Percentiles rank a stretch among this genome's conserved stretches.
phyloP scores from a whole-genome alignment of 2,113 vertebrate genomes.

The Periophthalmodon schlosseri region DNA sequence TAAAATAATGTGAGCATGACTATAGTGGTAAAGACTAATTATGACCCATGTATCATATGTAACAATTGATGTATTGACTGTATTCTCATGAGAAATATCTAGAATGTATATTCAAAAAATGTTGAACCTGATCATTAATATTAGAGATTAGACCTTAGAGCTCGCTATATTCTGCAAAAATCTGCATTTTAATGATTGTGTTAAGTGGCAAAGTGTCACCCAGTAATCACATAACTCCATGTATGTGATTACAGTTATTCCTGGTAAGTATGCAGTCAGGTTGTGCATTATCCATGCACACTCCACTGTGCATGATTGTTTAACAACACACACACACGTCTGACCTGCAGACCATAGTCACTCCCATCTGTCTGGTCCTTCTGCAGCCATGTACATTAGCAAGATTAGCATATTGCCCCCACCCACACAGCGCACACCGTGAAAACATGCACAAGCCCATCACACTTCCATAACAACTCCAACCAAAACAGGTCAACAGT shows the following conservation, averaged over 20 bases:
- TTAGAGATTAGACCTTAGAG: no score
- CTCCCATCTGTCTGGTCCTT: not conserved
- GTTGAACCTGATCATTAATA: no score
- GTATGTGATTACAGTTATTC: not conserved
- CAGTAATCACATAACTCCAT: no score
- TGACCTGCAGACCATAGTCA: conserved; percentile 8
- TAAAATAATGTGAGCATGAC: no score
- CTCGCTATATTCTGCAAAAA: no score
- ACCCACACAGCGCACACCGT: not conserved
- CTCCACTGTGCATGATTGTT: not conserved
- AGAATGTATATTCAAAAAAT: no score
- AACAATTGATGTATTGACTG: no score
- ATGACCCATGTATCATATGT: no score
- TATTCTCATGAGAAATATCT: no score
- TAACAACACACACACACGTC: not conserved
- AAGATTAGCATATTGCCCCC: conserved; percentile 2
- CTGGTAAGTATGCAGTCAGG: not conserved
- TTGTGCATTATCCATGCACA: not conserved
- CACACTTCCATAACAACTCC: not conserved
- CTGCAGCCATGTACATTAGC: not conserved
- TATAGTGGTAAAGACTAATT: no score
- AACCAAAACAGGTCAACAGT: conserved; percentile 27
- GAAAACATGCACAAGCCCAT: conserved; percentile 3
- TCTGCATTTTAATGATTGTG: no score
- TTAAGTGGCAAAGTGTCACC: no score